Conservation (phyloP, 1,140 invertebrate genomes). For the Ceratitis capitata region DNA sequence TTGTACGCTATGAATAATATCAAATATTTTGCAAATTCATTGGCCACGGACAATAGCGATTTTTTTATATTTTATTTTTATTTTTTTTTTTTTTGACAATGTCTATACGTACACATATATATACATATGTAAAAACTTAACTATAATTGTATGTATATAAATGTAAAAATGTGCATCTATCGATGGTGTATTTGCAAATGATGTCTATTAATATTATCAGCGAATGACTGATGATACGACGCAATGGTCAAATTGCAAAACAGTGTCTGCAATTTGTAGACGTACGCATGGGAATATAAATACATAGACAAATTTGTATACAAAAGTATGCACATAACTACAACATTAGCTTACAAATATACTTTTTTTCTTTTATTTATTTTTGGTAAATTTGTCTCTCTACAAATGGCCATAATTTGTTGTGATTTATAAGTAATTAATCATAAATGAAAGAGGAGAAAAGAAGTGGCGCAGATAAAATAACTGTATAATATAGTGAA, state of each 20-base stretch:
- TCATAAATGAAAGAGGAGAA: neutral
- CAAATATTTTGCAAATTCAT: too few relatives aligned
- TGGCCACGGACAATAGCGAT: too few relatives aligned
- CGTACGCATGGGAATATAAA: neutral
- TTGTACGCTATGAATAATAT: too few relatives aligned
- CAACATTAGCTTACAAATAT: too few relatives aligned
- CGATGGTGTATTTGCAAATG: neutral
- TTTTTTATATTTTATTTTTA: too few relatives aligned
- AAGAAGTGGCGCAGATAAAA: neutral
- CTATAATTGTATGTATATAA: too few relatives aligned
- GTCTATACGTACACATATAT: too few relatives aligned
- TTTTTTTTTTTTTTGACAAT: too few relatives aligned
- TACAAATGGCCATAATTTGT: constrained; percentile 2
- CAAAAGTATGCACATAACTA: neutral
- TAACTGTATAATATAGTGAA: neutral
- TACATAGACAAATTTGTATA: neutral
- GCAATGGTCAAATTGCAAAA: constrained; percentile 11
- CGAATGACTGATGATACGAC: neutral
- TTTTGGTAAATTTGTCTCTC: neutral
- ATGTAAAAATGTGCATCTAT: too few relatives aligned
- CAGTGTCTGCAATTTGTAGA: neutral
- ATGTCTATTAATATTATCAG: neutral
- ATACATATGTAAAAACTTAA: too few relatives aligned
- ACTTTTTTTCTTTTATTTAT: neutral
- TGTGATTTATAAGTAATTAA: neutral